Evolutionary conservation across 2,888 invertebrate genomes (phyloP), one percentile per base, ranked within the genome.

Genomic region (Folsomia manolachei): DNA sequence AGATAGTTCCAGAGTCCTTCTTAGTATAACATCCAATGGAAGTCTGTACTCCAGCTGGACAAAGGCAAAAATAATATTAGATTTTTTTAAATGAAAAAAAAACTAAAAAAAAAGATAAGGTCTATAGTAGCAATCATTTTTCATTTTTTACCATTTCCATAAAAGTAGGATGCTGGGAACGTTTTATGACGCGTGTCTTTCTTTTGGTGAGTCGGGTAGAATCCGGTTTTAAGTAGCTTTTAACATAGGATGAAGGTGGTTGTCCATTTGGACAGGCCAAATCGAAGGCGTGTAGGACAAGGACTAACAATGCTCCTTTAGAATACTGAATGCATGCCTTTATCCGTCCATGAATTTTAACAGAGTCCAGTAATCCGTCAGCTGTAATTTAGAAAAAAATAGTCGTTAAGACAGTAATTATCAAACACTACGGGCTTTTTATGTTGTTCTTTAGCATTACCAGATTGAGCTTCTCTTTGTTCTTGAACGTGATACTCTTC

Each of bases 161-260:
- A 85, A 96, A 98, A 21, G 96, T 95, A 0, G 98, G 98, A 84
- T 97, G 95, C 82, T 94, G 93, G 83, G 93, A 94, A 79, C 92
- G 91, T 81, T 91, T 91, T 1, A 96, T 90, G 1, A 96, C 93
- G 85, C 95, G 93, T 0, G 98, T 98, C 85, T 99, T 99, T 68
- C 95, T 88, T 85, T 99, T 99, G 19, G 97, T 97, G 79, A 89
- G 90, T 85, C 97, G 97, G 71, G 90, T 89, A 24, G 91, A 90
- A 84, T 98, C 97, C 9, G 98, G 97, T 81, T 94, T 89, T 73
- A 99, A 86, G 84, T 98, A 98, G 68, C 91, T 92, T 87, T 94
- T 94, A 71, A 94, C 94, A 82, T 94, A 94, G 7, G 94, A 92
- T 79, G 92, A 93, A 11, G 94, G 94, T 82, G 93, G 93, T 82